phyloP scores from a whole-genome alignment of 2,888 invertebrate genomes.

The Tipula helvola region DNA sequence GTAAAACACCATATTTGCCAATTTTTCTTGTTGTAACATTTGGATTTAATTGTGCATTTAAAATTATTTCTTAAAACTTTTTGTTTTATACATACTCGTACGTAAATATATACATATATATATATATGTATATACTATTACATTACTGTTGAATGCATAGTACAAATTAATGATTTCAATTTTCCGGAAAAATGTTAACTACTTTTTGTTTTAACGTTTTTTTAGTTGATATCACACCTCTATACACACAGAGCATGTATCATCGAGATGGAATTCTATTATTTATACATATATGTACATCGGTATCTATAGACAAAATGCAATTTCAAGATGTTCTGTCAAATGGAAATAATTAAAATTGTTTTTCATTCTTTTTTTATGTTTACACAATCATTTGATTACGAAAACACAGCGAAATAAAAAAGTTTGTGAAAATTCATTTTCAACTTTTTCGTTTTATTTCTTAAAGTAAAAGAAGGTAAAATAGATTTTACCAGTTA shows the following conservation, averaged over 20 bases:
- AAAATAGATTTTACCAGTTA: neutral
- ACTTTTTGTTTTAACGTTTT: neutral
- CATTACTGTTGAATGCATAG: neutral
- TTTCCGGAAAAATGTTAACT: neutral
- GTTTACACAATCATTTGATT: neutral
- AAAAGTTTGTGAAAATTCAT: neutral
- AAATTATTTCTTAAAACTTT: neutral
- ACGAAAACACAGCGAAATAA: neutral
- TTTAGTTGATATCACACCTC: neutral
- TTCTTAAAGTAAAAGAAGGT: neutral
- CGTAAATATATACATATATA: neutral
- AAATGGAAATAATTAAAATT: neutral
- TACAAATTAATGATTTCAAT: neutral
- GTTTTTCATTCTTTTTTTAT: neutral
- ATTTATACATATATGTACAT: neutral
- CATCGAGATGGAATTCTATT: neutral
- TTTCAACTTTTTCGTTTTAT: neutral
- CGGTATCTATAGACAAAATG: neutral
- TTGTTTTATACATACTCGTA: neutral
- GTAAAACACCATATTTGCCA: neutral
- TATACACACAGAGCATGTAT: neutral
- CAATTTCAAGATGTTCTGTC: neutral
- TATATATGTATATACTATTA: no score
- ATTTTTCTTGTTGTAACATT: neutral
- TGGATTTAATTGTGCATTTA: neutral